Base-by-base conservation (phyloP, 2,888 invertebrate genomes). In the Lasioglossum marginatum region DNA sequence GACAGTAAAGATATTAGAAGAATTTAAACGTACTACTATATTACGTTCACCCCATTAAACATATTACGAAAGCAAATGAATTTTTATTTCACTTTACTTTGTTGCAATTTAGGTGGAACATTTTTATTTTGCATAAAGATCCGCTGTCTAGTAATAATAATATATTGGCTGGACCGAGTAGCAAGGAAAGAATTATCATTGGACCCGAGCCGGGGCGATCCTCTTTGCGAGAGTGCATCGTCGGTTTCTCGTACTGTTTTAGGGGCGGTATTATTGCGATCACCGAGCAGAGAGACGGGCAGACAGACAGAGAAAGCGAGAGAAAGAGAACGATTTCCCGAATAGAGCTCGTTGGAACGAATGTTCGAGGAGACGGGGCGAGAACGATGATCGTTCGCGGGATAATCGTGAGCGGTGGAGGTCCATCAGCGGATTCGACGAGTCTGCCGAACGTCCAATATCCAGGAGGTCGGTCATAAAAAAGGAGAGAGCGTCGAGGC, bases 381-480 rank as follows among this genome's bases (percentile, higher is more conserved):
- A 45, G 43, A n/a, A 52, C 74, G 73, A 82, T 71, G 68, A 85
- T 81, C 81, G 80, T 87, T 81, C 78, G 73, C 63, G 77, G 71
- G 79, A 82, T 77, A 88, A 85, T 82, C 85, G 80, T 45, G 74
- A 31, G 77, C 75, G 81, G 72, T 78, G 86, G 83, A 87, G 73
- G 84, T 82, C 82, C 81, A 92, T 90, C 87, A 82, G 81, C 83
- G 82, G 86, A 89, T 88, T 90, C 86, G 87, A 83, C 82, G 89
- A 88, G 88, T 92, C 92, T 92, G 92, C 88, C 91, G 89, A 92
- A 91, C 88, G 92, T 92, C 91, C 91, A 89, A 90, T 89, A 88
- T 90, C 83, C 79, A 78, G 73, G 85, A 87, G 84, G 81, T 83
- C 83, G 83, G 73, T 57, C 78, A 86, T 88, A 88, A 90, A 89